phyloP scores from a whole-genome alignment of 1,140 invertebrate species.

The Zaprionus taronus region DNA sequence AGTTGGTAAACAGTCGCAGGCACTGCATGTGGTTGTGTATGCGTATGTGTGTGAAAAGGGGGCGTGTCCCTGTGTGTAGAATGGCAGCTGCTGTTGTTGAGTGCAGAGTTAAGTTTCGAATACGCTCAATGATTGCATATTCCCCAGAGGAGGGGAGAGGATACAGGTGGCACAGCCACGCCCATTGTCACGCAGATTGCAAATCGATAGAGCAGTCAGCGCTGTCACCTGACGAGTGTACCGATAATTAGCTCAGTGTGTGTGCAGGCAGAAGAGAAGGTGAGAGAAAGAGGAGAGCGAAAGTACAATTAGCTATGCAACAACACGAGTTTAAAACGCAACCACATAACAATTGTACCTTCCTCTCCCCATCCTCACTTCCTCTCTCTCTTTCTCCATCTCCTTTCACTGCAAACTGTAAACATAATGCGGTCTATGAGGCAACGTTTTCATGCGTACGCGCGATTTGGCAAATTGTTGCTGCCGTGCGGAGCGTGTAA shows the following conservation, averaged over 20 bases:
- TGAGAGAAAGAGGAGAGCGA: background rate
- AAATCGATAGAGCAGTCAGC: conserved; percentile 35
- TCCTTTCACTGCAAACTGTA: background rate
- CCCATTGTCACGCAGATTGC: conserved; percentile 38
- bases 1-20: conserved; percentile 15
- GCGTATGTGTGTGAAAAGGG: background rate
- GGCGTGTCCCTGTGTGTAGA: conserved; percentile 14
- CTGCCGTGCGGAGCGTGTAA: conserved; percentile 26
- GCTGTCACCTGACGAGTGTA: conserved; percentile 20
- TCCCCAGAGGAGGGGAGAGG: background rate
- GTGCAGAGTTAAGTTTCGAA: conserved; percentile 29
- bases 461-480: conserved; percentile 47
- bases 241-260: conserved; percentile 37
- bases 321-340: conserved; percentile 16
- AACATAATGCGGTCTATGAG: conserved; percentile 12
- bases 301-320: conserved; percentile 19
- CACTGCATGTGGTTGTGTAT: background rate
- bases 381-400: no score
- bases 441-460: conserved; percentile 19
- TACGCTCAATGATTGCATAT: conserved; percentile 27
- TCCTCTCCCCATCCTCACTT: background rate
- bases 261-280: background rate
- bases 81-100: conserved; percentile 36
- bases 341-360: background rate
- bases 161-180: background rate